Conservation (phyloP, 1,140 invertebrate genomes). For the Drosophila albomicans region DNA sequence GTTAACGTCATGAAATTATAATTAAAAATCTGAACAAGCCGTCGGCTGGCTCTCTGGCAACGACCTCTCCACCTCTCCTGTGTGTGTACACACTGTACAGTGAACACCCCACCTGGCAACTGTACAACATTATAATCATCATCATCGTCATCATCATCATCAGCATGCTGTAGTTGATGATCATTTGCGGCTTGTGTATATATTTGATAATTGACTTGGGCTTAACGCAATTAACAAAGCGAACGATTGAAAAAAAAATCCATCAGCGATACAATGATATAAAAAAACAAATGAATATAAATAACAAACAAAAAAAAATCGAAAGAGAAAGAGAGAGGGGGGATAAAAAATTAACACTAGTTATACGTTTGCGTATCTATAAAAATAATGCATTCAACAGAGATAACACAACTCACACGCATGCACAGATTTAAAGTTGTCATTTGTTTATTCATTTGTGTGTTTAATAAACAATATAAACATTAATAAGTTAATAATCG, state of each 20-base stretch:
- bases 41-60: constrained; percentile 27
- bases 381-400: constrained; percentile 30
- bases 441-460: constrained; percentile 38
- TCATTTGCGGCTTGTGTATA: constrained; percentile 23
- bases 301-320: constrained; percentile 7
- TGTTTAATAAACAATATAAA: constrained; percentile 42
- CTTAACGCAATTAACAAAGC: constrained; percentile 74
- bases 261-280: constrained; percentile 24
- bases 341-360: constrained; percentile 11
- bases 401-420: constrained; percentile 12
- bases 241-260: constrained; percentile 48
- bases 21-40: constrained; percentile 52
- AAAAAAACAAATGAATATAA: constrained; percentile 27
- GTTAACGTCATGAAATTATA: constrained; percentile 61
- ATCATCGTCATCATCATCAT: constrained; percentile 7
- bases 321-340: no score
- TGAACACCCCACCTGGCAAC: constrained; percentile 1
- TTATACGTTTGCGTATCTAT: constrained; percentile 6
- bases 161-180: constrained; percentile 2
- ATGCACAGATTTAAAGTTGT: constrained; percentile 22
- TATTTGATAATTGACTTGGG: constrained; percentile 71
- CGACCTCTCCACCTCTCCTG: constrained; percentile 27
- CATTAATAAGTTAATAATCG: constrained; percentile 52
- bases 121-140: constrained; percentile 14
- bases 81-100: background rate